Evolutionary conservation across 2,113 vertebrate species (phyloP), one percentile per base, ranked within the genome.

Genomic region (Colaptes auratus): DNA sequence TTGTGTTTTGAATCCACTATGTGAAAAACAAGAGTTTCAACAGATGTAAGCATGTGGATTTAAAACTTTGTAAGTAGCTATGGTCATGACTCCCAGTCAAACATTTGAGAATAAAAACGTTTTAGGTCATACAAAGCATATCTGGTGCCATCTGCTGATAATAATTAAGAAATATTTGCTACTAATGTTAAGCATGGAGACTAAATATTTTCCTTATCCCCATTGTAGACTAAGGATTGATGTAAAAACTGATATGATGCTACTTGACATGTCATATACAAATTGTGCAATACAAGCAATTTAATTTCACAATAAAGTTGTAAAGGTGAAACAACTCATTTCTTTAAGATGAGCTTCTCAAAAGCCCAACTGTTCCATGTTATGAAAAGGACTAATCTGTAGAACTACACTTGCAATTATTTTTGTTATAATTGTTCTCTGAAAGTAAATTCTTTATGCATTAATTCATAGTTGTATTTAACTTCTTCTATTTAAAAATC

Each of bases 111-210:
- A 81, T 63, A 48, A 79, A 63, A 72, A 15, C 4, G 66, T 21
- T 48, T 53, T 33, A 50, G 74, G 55, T 89, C 20, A 19, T 80
- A 71, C 6, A 39, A 78, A 92, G 58, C 88, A 87, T 91, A 88
- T 95, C 78, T 96, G 82, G 94, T 96, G 96, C 94, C 94, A 93
- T 95, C 96, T 96, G 91, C 95, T 96, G 96, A 96, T 95, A 92
- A 87, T 88, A 87, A 88, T 90, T 90, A 91, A 93, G 61, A 96
- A 95, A 87, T 86, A 82, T 87, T 74, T 87, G 21, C 9, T 71
- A 60, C 42, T 63, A 50, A 35, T 92, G 70, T 10, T 18, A 36
- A 58, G 11, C 16, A 73, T 7, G 35, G 55, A 73, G 46, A 70
- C 44, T 12, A 80, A 55, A 72, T 84, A 42, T 2, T 55, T 70